A percentile compares a stretch with the other conserved stretches of the same genome.
These are phyloP conservation scores for Apus apus DNA, from an alignment of 2,113 vertebrate genomes.

Conservation along the genomic window DNA sequence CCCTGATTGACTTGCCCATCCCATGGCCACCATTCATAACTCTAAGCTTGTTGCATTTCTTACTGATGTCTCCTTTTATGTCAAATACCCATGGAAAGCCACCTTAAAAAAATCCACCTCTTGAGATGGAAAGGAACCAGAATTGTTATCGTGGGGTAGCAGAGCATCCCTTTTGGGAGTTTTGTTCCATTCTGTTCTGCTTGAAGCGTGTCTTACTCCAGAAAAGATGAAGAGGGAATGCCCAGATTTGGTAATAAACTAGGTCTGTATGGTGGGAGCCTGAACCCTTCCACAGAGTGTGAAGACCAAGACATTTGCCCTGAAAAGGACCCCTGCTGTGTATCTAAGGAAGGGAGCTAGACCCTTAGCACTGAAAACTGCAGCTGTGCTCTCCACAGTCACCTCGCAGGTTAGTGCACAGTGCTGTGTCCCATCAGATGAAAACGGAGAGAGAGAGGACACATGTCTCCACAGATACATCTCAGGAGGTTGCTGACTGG, in stretches of 20 bases:
- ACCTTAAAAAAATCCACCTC: not conserved
- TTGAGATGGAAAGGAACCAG: not conserved
- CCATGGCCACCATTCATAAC: slow-evolving; percentile 37
- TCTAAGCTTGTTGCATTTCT: not conserved
- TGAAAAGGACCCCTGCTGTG: not conserved
- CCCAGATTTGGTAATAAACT: not conserved
- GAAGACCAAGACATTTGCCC: not conserved
- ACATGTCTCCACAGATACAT: not conserved
- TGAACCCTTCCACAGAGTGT: not conserved
- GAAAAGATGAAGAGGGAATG: not conserved
- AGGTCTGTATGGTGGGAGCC: not conserved
- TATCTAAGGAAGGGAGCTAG: not conserved
- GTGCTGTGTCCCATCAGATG: not conserved
- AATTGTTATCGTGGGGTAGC: not conserved
- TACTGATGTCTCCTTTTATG: not conserved
- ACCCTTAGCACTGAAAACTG: not conserved
- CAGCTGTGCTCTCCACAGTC: not conserved
- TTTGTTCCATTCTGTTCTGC: not conserved
- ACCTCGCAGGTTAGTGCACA: not conserved
- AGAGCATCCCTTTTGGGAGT: not conserved
- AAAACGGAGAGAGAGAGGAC: not conserved
- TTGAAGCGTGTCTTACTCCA: not conserved
- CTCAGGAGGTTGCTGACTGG: not conserved
- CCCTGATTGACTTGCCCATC: slow-evolving; percentile 23
- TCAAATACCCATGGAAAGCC: not conserved